Evolutionary conservation across 1,140 invertebrate genomes (phyloP), one percentile per base, ranked within the genome.

Genomic region (Coptotermes formosanus): DNA sequence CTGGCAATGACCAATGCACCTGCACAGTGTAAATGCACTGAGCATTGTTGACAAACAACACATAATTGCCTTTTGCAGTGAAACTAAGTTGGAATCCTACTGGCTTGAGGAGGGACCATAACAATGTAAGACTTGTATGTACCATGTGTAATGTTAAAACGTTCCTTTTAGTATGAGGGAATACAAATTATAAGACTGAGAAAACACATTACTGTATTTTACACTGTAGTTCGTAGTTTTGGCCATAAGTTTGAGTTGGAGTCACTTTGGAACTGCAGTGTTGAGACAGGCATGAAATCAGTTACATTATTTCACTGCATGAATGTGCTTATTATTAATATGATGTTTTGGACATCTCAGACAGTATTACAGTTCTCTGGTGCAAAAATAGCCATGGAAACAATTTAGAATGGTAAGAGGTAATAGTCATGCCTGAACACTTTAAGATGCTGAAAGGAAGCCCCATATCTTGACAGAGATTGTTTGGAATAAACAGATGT

Each of bases 41-140:
- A 82, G 64, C 44, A 59, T 85, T 69, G 38, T 85, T 69, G 38
- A 64, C 59, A 30, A 30, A 64, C 21, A 43, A 81, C 64, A 75
- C 43, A 75, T 43, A 69, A 25, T 85, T 85, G 59, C 44, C 75
- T 69, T 81, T 52, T 44, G 19, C n/a, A 30, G 21, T 23, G n/a
- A 85, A 55, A 85, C 38, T 2, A 48, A 85, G 85, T 45, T 84
- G 45, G 83, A 52, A 84, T 45, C 52, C 45, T 84, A 52, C 52
- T 84, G 55, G 43, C 83, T 84, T 84, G 52, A 84, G 85, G 85
- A 85, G 85, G 85, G 85, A 85, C 85, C 85, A 85, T 64, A 85
- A 85, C 32, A 55, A 75, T 69, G n/a, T 44, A 82, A 85, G 64
- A 69, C 59, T 82, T 75, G 23, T 85, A 64, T 38, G 25, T 44